Percentiles rank a stretch among this genome's conserved stretches.
Evolutionary conservation across 2,113 vertebrate species (phyloP).

Genomic region (Mionectes macconnelli): DNA sequence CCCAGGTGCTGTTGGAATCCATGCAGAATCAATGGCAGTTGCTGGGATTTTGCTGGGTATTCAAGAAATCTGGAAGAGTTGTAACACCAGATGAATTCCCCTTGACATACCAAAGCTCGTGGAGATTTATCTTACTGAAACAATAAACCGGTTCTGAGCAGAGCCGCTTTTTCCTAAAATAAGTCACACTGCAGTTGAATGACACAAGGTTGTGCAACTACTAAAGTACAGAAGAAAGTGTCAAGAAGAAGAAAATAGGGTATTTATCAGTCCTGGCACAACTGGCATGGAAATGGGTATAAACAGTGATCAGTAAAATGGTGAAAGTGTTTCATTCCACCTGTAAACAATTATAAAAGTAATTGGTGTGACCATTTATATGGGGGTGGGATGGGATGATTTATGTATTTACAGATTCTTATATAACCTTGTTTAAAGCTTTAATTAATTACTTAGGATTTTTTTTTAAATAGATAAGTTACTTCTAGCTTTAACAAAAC

Average conservation of each 20-base stretch:
- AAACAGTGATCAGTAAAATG: not conserved
- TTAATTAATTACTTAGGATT: not conserved
- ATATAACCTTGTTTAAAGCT: not conserved
- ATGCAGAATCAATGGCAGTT: not conserved
- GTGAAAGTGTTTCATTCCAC: not conserved
- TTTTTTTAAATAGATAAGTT: not conserved
- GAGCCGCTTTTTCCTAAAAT: not conserved
- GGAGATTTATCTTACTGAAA: not conserved
- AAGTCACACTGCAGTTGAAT: not conserved
- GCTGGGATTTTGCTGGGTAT: not conserved
- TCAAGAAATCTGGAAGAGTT: not conserved
- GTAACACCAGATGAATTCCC: not conserved
- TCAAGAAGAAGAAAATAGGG: not conserved
- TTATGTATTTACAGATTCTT: not conserved
- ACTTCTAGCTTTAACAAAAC: not conserved
- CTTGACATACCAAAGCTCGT: not conserved
- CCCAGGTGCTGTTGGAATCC: not conserved
- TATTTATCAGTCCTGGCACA: not conserved
- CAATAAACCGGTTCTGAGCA: not conserved
- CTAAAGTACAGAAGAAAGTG: not conserved
- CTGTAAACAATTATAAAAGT: not conserved
- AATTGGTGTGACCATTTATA: not conserved
- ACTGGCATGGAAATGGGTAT: not conserved
- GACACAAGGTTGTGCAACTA: not conserved
- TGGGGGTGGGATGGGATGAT: fast-evolving